Percentiles rank a stretch among this genome's conserved stretches.
Conservation (phyloP, 2,888 invertebrate genomes). For the Venusia cambrica region DNA sequence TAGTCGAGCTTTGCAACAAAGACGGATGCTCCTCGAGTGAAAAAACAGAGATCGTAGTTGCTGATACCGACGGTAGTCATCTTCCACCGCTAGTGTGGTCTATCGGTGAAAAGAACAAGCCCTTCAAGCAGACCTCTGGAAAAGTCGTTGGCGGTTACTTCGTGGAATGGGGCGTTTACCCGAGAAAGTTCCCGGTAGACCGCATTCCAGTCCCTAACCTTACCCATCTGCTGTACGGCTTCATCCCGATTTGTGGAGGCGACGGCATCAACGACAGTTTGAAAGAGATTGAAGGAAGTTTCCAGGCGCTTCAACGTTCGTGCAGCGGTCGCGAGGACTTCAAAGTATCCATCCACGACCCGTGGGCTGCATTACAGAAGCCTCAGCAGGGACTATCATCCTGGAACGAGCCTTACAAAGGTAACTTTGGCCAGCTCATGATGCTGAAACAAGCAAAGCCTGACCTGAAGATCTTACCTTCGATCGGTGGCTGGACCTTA, state of each 20-base stretch:
- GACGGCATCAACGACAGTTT: constrained; percentile 77
- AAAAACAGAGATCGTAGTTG: constrained; percentile 65
- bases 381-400: constrained; percentile 71
- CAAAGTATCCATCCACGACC: constrained; percentile 73
- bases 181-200: constrained; percentile 71
- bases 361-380: constrained; percentile 74
- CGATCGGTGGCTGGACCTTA: constrained; percentile 72
- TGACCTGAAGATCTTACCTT: constrained; percentile 69
- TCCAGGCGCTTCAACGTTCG: constrained; percentile 71
- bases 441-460: constrained; percentile 70
- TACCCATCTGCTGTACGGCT: constrained; percentile 71
- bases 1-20: constrained; percentile 64
- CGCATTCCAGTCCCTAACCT: constrained; percentile 66
- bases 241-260: constrained; percentile 74
- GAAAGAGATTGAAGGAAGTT: constrained; percentile 75
- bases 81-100: constrained; percentile 63
- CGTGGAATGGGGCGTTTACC: constrained; percentile 76
- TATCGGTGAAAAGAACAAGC: constrained; percentile 68
- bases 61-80: constrained; percentile 76
- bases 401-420: constrained; percentile 77
- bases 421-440: constrained; percentile 75
- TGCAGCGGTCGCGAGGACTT: constrained; percentile 74
- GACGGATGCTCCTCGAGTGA: constrained; percentile 70
- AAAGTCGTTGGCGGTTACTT: constrained; percentile 73
- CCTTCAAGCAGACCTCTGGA: constrained; percentile 72